Evolutionary conservation across 2,113 vertebrate genomes (phyloP).

Genomic region (Myotis lucifugus): DNA sequence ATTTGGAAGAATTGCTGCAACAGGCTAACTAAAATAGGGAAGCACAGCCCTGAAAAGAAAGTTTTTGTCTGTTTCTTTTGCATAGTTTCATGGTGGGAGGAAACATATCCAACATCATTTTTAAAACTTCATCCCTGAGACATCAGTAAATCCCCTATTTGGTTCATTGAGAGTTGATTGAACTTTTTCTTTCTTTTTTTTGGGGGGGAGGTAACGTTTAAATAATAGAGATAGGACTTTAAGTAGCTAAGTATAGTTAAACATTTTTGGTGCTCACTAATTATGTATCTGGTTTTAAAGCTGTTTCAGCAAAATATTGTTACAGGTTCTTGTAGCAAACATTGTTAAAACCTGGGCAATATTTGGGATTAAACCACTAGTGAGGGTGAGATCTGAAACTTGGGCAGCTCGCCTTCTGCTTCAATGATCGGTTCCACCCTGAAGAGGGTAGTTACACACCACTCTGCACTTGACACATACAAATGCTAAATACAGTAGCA

Average conservation of each 20-base stretch:
- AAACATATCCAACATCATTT: conserved; percentile 8
- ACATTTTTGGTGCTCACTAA: conserved; percentile 11
- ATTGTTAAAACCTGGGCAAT: conserved; percentile 36
- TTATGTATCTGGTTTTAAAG: conserved; percentile 46
- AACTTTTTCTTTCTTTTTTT: neutral
- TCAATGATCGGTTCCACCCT: conserved; percentile 83
- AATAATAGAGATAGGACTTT: conserved; percentile 44
- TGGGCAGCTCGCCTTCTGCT: conserved; percentile 56
- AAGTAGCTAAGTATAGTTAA: conserved; percentile 26
- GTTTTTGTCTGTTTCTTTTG: neutral
- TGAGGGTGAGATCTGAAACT: conserved; percentile 60
- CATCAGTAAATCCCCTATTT: neutral
- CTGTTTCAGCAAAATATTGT: conserved; percentile 12
- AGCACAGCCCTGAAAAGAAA: neutral
- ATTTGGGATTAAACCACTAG: conserved; percentile 49
- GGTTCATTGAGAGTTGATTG: neutral
- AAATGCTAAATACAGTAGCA: conserved; percentile 94
- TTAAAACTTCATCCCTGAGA: conserved; percentile 34
- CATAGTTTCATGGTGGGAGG: neutral
- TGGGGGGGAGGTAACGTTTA: neutral
- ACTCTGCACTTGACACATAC: conserved; percentile 89
- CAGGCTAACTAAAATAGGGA: neutral
- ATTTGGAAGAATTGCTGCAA: conserved; percentile 6
- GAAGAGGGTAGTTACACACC: conserved; percentile 86
- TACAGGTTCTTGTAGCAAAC: conserved; percentile 50